Base-by-base conservation (phyloP, 2,888 invertebrate species). In the Sturmia bella region DNA sequence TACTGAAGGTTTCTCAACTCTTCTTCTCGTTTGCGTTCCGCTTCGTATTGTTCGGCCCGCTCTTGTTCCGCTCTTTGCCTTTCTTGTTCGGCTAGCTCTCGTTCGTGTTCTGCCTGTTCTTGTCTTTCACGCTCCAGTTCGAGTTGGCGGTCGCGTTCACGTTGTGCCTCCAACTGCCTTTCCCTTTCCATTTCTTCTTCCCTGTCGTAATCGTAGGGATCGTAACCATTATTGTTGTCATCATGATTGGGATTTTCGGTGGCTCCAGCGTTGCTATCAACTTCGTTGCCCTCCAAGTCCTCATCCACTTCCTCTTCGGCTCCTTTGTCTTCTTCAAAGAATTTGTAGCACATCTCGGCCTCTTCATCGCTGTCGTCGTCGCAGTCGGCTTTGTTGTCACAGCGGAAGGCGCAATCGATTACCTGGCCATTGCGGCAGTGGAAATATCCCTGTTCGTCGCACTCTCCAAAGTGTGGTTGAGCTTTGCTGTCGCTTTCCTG, bases 381-480 rank as follows among this genome's bases (percentile, higher is more conserved):
- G 74, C 64, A 70, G 27, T 84, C 74, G 27, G 15, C 37, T 21
- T 80, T 69, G 19, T 76, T 41, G 37, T 74, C 72, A 45, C 70
- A 50, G 32, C 56, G 76, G 45, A 41, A 74, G 13, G 56, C 21
- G n/a, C 92, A 90, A 41, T 92, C 91, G 80, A 96, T 94, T 85
- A 95, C 94, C 6, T 92, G 91, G 0, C 93, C 86, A 74, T 93
- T 93, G n/a, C 86, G 87, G 88, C 96, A 96, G 82, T 92, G 92
- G 91, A 93, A 95, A 85, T 94, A 91, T 82, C 93, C 92, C 0
- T 90, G 19, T 4, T 17, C 50, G 17, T 77, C 77, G 45, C 72
- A 73, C 32, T 68, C 64, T 11, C 68, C 66, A 54, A 68, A 73
- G 1, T 27, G 15, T 13, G 5, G 2, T 15, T 57, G 70, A 1